phyloP scores from a whole-genome alignment of 30 jellyfish, hydroid and myxozoan genomes.

The Aurelia aurita region DNA sequence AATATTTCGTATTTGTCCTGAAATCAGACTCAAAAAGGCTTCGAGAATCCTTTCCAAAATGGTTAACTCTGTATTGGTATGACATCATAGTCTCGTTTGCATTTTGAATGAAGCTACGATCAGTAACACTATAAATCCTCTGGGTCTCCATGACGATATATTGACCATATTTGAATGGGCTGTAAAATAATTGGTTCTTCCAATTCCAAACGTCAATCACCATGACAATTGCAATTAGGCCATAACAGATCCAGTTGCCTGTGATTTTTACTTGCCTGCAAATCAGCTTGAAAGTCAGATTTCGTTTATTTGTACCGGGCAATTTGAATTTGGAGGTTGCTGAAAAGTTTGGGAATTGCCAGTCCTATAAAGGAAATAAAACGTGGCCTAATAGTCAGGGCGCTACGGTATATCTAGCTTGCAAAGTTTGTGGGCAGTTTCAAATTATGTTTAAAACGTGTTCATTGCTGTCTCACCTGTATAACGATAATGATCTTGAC shows the following conservation, averaged over 20 bases:
- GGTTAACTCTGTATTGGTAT: neutral
- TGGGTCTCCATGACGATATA: constrained; percentile 1
- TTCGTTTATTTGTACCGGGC: constrained; percentile 35
- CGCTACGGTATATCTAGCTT: neutral
- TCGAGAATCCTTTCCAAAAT: neutral
- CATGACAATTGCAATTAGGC: constrained; percentile 43
- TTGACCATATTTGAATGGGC: constrained; percentile 45
- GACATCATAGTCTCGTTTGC: constrained; percentile 37
- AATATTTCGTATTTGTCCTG: neutral
- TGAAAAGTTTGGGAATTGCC: constrained; percentile 61
- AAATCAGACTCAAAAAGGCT: neutral
- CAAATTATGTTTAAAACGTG: neutral
- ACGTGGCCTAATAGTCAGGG: neutral
- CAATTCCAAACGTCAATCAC: constrained; percentile 45
- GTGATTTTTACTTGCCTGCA: constrained; percentile 26
- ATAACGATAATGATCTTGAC: too few relatives aligned
- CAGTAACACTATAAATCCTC: constrained; percentile 33
- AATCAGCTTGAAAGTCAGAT: constrained; percentile 28
- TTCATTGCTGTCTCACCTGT: too few relatives aligned
- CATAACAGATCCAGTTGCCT: constrained; percentile 66
- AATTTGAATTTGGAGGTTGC: constrained; percentile 30
- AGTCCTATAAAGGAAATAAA: constrained; percentile 27
- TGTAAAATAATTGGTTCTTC: constrained; percentile 57
- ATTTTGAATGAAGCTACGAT: constrained; percentile 6
- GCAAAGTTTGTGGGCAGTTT: neutral